These are phyloP conservation scores for Kryptolebias marmoratus DNA, from an alignment of 2,113 vertebrate genomes.

Conservation along the genomic window DNA sequence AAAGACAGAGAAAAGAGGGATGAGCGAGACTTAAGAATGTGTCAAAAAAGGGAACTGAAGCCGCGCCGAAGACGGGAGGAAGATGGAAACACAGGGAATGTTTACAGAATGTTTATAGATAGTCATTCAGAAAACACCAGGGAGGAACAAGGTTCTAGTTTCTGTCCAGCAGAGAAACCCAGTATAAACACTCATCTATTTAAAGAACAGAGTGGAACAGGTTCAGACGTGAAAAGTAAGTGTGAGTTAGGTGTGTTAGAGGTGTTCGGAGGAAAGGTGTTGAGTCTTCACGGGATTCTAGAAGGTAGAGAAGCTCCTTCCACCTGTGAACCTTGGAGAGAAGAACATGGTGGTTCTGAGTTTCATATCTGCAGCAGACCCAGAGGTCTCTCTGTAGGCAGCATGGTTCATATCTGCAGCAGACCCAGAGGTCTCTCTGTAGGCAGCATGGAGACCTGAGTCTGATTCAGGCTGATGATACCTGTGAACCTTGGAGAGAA, in stretches of 20 bases:
- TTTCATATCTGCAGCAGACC: not conserved
- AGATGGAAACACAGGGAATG: constrained; percentile 1
- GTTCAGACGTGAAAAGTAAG: not conserved
- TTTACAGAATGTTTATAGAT: not conserved
- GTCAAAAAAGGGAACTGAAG: constrained; percentile 40
- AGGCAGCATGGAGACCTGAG: not conserved
- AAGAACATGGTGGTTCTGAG: not conserved
- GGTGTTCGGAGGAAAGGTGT: not conserved
- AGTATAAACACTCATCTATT: not conserved
- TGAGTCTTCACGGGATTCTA: not conserved
- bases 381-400: no score
- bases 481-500: not conserved
- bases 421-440: not conserved
- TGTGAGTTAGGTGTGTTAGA: not conserved
- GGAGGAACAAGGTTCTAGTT: not conserved
- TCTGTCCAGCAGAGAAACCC: not conserved
- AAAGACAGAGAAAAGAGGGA: constrained; percentile 36
- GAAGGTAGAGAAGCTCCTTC: not conserved
- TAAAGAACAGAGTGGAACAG: not conserved
- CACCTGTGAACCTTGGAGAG: not conserved
- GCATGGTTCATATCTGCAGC: not conserved
- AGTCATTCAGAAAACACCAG: not conserved
- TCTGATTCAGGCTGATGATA: not conserved
- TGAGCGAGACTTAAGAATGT: constrained; percentile 39
- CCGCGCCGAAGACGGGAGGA: not conserved